phyloP scores from a whole-genome alignment of 2,888 invertebrate genomes.

The Drosophila incognita region DNA sequence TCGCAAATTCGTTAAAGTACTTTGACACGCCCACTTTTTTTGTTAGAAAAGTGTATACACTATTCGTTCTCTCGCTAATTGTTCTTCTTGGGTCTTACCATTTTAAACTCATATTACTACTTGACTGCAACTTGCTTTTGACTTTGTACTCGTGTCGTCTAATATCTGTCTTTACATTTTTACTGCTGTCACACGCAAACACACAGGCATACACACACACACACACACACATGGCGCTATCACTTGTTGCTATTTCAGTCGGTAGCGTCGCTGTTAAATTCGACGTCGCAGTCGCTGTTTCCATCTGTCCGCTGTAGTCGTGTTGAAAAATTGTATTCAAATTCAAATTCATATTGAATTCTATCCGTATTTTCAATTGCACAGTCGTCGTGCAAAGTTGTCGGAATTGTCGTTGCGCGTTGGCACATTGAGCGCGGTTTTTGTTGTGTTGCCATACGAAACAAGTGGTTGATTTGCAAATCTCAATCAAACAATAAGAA shows the following conservation, averaged over 20 bases:
- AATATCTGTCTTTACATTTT: slow-evolving; percentile 26
- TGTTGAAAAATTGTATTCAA: slow-evolving; percentile 70
- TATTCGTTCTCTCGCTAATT: slow-evolving; percentile 23
- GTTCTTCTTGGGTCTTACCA: slow-evolving; percentile 24
- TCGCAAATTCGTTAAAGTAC: neutral
- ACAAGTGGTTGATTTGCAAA: slow-evolving; percentile 13
- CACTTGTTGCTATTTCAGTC: slow-evolving; percentile 70
- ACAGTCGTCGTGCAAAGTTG: slow-evolving; percentile 69
- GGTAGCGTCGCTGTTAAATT: slow-evolving; percentile 30
- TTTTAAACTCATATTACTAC: slow-evolving; percentile 46
- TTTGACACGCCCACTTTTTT: neutral
- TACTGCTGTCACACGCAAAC: slow-evolving; percentile 38
- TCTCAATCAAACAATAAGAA: slow-evolving; percentile 13
- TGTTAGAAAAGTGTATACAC: slow-evolving; percentile 13
- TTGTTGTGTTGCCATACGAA: slow-evolving; percentile 19
- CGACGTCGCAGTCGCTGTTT: slow-evolving; percentile 32
- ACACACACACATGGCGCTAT: slow-evolving; percentile 47
- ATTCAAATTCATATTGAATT: slow-evolving; percentile 75
- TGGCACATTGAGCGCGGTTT: slow-evolving; percentile 24
- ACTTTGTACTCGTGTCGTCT: slow-evolving; percentile 30
- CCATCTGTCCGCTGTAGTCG: slow-evolving; percentile 24
- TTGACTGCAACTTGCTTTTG: slow-evolving; percentile 42
- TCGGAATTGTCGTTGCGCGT: slow-evolving; percentile 22
- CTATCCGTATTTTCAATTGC: slow-evolving; percentile 74
- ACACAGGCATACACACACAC: slow-evolving; percentile 1